Base-by-base conservation (phyloP, 2,113 vertebrate species). In the Chamaetylas fuelleborni region DNA sequence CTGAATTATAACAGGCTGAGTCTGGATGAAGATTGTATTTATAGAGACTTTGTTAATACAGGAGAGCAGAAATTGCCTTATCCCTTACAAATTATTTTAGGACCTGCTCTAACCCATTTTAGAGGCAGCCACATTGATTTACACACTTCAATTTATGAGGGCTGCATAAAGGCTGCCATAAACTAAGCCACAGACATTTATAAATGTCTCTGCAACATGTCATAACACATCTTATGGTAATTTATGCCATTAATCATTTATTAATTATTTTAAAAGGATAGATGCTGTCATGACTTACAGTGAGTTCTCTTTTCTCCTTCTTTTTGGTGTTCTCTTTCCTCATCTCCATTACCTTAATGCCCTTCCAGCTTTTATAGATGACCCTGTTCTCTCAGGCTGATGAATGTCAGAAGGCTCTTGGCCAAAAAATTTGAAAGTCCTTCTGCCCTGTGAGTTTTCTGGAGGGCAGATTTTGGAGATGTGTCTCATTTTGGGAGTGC, bases 151-250 rank as follows among this genome's bases (percentile, higher is more conserved):
- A 28, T 95, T 96, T 90, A 93, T 48, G 88, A 97, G 93, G 82
- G 90, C 91, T 95, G 94, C 66, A 69, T 87, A 95, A 90, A 94
- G 91, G 84, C 90, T 90, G 94, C 95, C 82, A 78, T 95, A 86
- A 96, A 98, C 91, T 58, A 78, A 93, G 94, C 95, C 87, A 38
- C 9, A 88, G 96, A 86, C 87, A 7, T 97, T 93, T 92, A 96
- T 95, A 96, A 96, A 97, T 23, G 93, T 95, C 97, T 97, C 95
- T 88, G 89, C 92, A 91, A 89, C 84, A 36, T 97, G 97, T 96
- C 97, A 96, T 91, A 96, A 97, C 96, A 96, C 88, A 81, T 96
- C 97, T 81, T 77, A 61, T 28, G 94, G 53, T 93, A 93, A 96
- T 96, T 92, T 95, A 86, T 88, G 81, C 88, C 79, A 90, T 95